Base-by-base conservation (phyloP, 1,140 invertebrate species). In the Homarus americanus region DNA sequence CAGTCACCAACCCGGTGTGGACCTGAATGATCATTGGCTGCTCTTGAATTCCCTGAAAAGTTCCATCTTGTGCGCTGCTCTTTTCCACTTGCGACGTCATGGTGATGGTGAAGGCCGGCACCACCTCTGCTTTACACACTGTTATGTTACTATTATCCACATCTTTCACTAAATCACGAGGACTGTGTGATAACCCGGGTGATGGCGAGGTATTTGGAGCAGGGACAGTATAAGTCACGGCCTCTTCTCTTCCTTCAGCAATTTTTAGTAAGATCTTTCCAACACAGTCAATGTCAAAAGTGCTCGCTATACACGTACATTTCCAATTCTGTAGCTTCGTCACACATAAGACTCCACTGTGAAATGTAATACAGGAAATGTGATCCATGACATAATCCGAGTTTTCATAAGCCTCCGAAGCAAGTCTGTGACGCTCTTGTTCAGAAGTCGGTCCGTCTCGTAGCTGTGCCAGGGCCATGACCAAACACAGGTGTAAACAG, bases 401-500 rank as follows among this genome's bases (percentile, higher is more conserved):
- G 32, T 88, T 79, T 44, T 88, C 76, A 63, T 80, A 69, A 32
- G 86, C 86, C 24, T 66, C 86, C 44, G 28, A 44, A 15, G 86
- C 86, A 38, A 88, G 63, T 38, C 76, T 80, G 53, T 82, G 86
- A 66, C 86, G 76, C n/a, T 88, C 86, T 41, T 88, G 36, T 34
- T 80, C 76, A 38, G 63, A 58, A 40, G 86, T 66, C 20, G 78
- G 17, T 20, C 86, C 86, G 38, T 88, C 76, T 36, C 86, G 34
- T 38, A 58, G 17, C 63, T 82, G 53, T 2, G 76, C 76, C 32
- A 88, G 40, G 38, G 63, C 32, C 0, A 40, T 32, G 9, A 41
- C 76, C 38, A 88, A 69, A 41, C 58, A 88, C 4, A 88, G 44
- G 63, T 88, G 86, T 28, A 88, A 28, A 72, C 86, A 88, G 2